Percentiles rank a stretch among this genome's conserved stretches.
These are phyloP conservation scores for Eueides isabella DNA, from an alignment of 1,140 invertebrate genomes.

Conservation along the genomic window DNA sequence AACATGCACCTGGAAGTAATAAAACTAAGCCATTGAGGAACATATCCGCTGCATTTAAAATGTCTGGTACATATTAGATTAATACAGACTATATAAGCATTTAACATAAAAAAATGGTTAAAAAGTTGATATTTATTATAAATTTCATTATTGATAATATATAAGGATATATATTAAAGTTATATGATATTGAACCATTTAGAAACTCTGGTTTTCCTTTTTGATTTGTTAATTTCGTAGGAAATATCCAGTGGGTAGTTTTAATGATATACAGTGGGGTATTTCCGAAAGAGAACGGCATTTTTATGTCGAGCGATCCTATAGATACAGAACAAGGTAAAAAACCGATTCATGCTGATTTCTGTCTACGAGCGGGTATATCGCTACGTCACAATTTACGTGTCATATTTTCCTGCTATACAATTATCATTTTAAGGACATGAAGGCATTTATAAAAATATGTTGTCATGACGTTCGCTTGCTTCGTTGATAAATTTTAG, in stretches of 20 bases:
- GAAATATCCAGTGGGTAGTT: too few relatives aligned
- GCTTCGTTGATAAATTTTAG: neutral
- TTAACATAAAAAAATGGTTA: too few relatives aligned
- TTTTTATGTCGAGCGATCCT: neutral
- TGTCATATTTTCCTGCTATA: neutral
- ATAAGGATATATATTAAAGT: too few relatives aligned
- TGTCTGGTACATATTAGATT: too few relatives aligned
- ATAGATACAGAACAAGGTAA: conserved; percentile 1
- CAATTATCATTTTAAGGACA: neutral
- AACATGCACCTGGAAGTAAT: neutral
- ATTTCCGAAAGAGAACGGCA: neutral
- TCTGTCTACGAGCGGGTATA: neutral
- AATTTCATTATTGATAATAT: too few relatives aligned
- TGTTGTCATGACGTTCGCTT: neutral
- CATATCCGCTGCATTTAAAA: neutral
- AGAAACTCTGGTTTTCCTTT: too few relatives aligned
- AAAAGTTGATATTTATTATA: too few relatives aligned
- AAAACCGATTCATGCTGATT: neutral
- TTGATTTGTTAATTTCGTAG: neutral
- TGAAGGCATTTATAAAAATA: neutral
- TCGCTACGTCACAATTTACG: neutral
- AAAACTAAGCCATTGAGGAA: neutral
- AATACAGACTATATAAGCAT: neutral
- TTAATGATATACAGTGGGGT: neutral
- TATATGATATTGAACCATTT: too few relatives aligned